phyloP scores from a whole-genome alignment of 64 coral and sea anemone species.

The Actinia tenebrosa region DNA sequence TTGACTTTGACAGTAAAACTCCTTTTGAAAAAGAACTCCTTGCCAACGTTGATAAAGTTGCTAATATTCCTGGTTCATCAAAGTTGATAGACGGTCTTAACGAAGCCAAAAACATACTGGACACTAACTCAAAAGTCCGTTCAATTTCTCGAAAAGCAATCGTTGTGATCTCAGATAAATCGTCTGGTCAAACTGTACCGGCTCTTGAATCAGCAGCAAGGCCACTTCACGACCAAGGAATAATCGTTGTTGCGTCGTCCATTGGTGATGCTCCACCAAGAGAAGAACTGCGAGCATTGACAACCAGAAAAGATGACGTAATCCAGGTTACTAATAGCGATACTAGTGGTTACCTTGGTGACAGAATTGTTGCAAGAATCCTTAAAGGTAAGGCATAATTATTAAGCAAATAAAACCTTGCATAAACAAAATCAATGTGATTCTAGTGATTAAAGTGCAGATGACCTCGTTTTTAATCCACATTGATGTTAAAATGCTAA shows the following conservation, averaged over 20 bases:
- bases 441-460: no score
- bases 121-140: slow-evolving; percentile 27
- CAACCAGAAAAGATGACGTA: slow-evolving; percentile 45
- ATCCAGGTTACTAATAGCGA: slow-evolving; percentile 19
- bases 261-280: slow-evolving; percentile 21
- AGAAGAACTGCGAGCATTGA: slow-evolving; percentile 21
- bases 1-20: slow-evolving; percentile 1
- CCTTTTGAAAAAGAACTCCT: neutral
- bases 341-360: slow-evolving; percentile 28
- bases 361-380: slow-evolving; percentile 16
- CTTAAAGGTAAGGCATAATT: slow-evolving; percentile 4
- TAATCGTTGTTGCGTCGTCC: slow-evolving; percentile 31
- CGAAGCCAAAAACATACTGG: slow-evolving; percentile 54
- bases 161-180: slow-evolving; percentile 62
- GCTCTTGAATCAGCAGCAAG: neutral
- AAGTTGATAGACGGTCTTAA: slow-evolving; percentile 45
- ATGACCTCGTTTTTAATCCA: no score
- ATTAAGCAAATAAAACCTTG: neutral
- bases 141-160: slow-evolving; percentile 52
- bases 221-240: slow-evolving; percentile 17
- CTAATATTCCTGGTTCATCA: neutral
- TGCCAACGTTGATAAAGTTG: neutral
- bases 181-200: neutral
- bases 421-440: neutral
- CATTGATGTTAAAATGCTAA: neutral